Evolutionary conservation across 2,113 vertebrate species (phyloP).

Genomic region (Suncus etruscus): DNA sequence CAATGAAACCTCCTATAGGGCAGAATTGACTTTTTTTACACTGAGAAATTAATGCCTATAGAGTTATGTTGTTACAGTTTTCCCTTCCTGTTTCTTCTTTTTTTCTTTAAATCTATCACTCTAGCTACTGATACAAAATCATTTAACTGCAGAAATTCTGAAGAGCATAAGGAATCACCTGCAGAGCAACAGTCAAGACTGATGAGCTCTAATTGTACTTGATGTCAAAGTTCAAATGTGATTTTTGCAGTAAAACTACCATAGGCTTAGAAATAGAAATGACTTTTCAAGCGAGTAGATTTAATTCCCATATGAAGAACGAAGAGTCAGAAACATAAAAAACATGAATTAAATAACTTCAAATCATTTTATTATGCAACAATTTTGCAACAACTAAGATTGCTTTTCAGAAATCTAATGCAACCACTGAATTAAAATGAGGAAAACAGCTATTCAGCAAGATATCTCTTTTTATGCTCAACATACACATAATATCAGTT

Average conservation of each 20-base stretch:
- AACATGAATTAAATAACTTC: not conserved
- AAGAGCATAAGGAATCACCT: conserved; percentile 30
- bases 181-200: not conserved
- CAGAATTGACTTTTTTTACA: not conserved
- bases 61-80: not conserved
- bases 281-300: not conserved
- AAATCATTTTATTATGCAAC: not conserved
- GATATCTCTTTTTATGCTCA: not conserved
- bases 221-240: conserved; percentile 29
- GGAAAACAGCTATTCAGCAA: not conserved
- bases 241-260: conserved; percentile 48
- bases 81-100: not conserved
- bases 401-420: not conserved
- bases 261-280: conserved; percentile 23
- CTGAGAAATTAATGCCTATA: conserved; percentile 20
- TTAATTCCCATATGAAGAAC: not conserved
- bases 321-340: not conserved
- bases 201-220: conserved; percentile 28
- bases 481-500: not conserved
- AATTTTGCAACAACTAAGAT: not conserved
- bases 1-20: not conserved
- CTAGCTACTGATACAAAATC: not conserved
- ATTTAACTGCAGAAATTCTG: conserved; percentile 33
- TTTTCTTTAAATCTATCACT: not conserved
- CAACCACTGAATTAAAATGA: conserved; percentile 37